Percentiles rank a stretch among this genome's conserved stretches.
Evolutionary conservation across 2,113 vertebrate genomes (phyloP).

Genomic region (Nanorana parkeri): DNA sequence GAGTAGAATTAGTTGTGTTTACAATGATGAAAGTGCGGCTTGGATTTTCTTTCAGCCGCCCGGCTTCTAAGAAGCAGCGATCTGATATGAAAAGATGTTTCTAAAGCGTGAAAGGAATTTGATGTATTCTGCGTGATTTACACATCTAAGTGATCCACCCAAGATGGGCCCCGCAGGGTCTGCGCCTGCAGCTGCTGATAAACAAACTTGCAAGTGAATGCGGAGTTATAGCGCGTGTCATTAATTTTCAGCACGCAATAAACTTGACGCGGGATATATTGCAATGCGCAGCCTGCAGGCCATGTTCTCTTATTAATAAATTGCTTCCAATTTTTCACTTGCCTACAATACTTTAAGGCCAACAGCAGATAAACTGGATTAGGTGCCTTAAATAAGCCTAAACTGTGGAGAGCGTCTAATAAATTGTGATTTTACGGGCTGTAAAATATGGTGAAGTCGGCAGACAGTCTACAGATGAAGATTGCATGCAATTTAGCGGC

Average conservation of each 20-base stretch:
- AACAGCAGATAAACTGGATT: slow-evolving; percentile 59
- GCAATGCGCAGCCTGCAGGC: slow-evolving; percentile 53
- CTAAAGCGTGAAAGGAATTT: slow-evolving; percentile 27
- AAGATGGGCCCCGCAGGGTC: slow-evolving; percentile 11
- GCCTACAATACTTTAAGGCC: slow-evolving; percentile 56
- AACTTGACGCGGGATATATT: slow-evolving; percentile 35
- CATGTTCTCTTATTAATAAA: slow-evolving; percentile 63
- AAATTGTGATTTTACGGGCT: slow-evolving; percentile 54
- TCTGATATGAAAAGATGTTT: slow-evolving; percentile 42
- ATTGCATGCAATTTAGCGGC: slow-evolving; percentile 57
- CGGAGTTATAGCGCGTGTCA: slow-evolving; percentile 33
- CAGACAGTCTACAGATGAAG: slow-evolving; percentile 63
- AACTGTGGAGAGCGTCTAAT: slow-evolving; percentile 54
- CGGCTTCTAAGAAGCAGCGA: not conserved
- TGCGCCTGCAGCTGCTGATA: slow-evolving; percentile 44
- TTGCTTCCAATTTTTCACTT: slow-evolving; percentile 61
- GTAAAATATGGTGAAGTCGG: slow-evolving; percentile 59
- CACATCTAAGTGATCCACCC: slow-evolving; percentile 42
- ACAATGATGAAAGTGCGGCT: not conserved
- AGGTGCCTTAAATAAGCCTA: slow-evolving; percentile 61
- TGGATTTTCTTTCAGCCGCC: not conserved
- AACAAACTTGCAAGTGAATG: slow-evolving; percentile 53
- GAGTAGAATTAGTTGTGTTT: not conserved
- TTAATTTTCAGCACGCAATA: slow-evolving; percentile 58
- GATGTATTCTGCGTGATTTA: slow-evolving; percentile 35